Conservation (phyloP, 2,113 vertebrate species). For the Puntigrus tetrazona region DNA sequence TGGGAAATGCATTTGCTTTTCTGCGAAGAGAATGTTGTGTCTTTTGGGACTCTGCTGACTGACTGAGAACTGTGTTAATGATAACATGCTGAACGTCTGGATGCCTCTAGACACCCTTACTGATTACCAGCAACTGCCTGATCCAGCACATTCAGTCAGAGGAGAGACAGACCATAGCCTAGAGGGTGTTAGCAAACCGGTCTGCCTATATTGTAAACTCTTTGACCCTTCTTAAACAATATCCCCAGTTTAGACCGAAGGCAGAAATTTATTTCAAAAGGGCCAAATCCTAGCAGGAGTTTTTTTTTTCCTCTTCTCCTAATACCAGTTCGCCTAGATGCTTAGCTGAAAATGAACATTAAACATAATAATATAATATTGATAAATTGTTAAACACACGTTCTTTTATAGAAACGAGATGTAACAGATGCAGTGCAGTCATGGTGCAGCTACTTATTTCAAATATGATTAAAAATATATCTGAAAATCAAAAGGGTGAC, state of each 20-base stretch:
- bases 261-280: neutral
- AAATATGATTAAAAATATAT: neutral
- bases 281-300: too few relatives aligned
- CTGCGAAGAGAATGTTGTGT: slow-evolving; percentile 17
- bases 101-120: slow-evolving; percentile 31
- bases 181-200: neutral
- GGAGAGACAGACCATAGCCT: slow-evolving; percentile 17
- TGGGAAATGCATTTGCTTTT: slow-evolving; percentile 19
- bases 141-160: slow-evolving; percentile 36
- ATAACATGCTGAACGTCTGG: slow-evolving; percentile 50
- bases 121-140: slow-evolving; percentile 42
- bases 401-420: neutral
- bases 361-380: too few relatives aligned
- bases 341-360: too few relatives aligned
- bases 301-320: too few relatives aligned
- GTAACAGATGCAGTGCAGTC: neutral
- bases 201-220: neutral
- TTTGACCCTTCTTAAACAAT: neutral
- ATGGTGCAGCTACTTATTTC: neutral
- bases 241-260: neutral
- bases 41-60: slow-evolving; percentile 41
- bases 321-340: neutral
- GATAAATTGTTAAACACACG: neutral
- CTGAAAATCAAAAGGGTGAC: neutral
- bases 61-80: slow-evolving; percentile 41